phyloP scores from a whole-genome alignment of 2,113 vertebrate genomes.

The Butorides virescens region DNA sequence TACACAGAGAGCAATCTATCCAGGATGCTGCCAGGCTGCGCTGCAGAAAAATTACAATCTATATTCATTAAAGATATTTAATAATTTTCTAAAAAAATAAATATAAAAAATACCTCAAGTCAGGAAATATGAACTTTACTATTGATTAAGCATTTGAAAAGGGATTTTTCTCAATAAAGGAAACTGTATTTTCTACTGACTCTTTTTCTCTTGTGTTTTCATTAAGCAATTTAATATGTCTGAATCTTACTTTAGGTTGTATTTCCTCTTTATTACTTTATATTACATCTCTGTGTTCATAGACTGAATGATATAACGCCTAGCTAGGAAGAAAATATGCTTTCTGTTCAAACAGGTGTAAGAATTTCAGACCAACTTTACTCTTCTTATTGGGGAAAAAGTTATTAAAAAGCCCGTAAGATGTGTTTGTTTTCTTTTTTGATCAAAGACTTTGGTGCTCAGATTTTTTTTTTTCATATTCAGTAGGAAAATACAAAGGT shows the following conservation, averaged over 20 bases:
- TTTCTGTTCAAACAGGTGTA: slow-evolving; percentile 59
- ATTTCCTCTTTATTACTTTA: slow-evolving; percentile 71
- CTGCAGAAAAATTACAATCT: neutral
- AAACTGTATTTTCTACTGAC: slow-evolving; percentile 20
- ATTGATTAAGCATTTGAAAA: slow-evolving; percentile 64
- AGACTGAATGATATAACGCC: slow-evolving; percentile 59
- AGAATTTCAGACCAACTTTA: slow-evolving; percentile 56
- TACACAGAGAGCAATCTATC: neutral
- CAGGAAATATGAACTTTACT: slow-evolving; percentile 49
- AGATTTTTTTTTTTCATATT: slow-evolving; percentile 22
- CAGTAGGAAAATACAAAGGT: slow-evolving; percentile 21
- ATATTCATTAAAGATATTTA: slow-evolving; percentile 37
- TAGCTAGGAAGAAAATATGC: slow-evolving; percentile 52
- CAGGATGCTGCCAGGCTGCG: neutral
- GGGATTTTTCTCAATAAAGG: slow-evolving; percentile 63
- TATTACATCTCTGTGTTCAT: slow-evolving; percentile 57
- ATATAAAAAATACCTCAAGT: neutral
- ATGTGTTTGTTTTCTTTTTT: slow-evolving; percentile 19
- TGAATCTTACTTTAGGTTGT: slow-evolving; percentile 59
- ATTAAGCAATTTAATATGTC: slow-evolving; percentile 69
- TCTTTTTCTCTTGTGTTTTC: slow-evolving; percentile 61
- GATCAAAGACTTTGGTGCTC: neutral
- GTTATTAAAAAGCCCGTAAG: slow-evolving; percentile 9
- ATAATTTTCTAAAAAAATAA: neutral
- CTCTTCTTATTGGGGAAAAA: slow-evolving; percentile 41